Base-by-base conservation (phyloP, 2,113 vertebrate species). In the Corythornis madagascariensis region DNA sequence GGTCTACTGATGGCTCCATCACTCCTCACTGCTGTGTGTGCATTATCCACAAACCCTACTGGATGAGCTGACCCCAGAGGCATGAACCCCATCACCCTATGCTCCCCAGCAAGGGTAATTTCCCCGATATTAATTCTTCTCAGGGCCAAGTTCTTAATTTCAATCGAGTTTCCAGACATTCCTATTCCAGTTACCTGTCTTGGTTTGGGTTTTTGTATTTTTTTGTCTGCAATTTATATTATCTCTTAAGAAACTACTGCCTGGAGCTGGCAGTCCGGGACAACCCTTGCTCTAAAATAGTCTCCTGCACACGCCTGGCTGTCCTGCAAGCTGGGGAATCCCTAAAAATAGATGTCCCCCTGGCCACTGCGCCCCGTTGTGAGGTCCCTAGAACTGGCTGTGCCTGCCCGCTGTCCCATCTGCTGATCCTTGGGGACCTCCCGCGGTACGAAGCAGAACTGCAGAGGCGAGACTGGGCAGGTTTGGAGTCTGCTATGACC, bases 381-480 rank as follows among this genome's bases (percentile, higher is more conserved):
- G 24, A 33, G 42, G 25, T 65, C 21, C 52, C 24, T 3, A 8
- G 5, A 26, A 26, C 17, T 3, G 14, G 12, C 24, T 8, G 45
- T 7, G 14, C 15, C 33, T 28, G 57, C 24, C 19, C 4, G 3
- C 79, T 2, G 45, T 5, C 43, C 31, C 52, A 86, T 82, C n/a
- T 1, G 43, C 82, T 80, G 86, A 50, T 29, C 72, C 90, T 6
- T 43, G 86, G 86, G 67, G 94, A 38, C 96, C 94, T 57, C 96
- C 53, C 13, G 93, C 8, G 96, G 94, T 15, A 50, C 31, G 15
- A 13, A 67, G 60, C 29, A 57, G 92, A 91, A 96, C 67, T 95
- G 93, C 90, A 94, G 14, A 11, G 40, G n/a, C 15, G 19, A 15
- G 28, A 33, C 18, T 1, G 38, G 1, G 38, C 16, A 9, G 47